Evolutionary conservation across 2,797 vertebrate genomes (phyloP).

Genomic region (Zalophus californianus): DNA sequence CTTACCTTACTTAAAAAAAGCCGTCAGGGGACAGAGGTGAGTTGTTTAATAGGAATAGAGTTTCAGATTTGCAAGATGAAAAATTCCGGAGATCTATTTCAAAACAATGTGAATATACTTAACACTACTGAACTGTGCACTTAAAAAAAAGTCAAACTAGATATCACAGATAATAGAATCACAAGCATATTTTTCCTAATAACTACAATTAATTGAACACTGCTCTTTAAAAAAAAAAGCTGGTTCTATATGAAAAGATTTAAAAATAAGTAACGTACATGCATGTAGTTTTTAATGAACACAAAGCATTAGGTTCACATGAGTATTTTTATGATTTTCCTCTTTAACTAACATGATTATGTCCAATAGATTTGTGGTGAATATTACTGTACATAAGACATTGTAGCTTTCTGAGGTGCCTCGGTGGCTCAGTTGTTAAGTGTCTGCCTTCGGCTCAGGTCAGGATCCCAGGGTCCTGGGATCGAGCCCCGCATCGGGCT

Average conservation of each 20-base stretch:
- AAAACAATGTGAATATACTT: not conserved
- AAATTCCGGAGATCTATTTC: not conserved
- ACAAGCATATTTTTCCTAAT: not conserved
- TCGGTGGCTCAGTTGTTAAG: too few species aligned
- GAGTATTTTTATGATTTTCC: not conserved
- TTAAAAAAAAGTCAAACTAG: not conserved
- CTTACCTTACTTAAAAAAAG: not conserved
- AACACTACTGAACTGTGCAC: not conserved
- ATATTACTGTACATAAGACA: not conserved
- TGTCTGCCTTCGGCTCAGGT: too few species aligned
- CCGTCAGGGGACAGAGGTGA: not conserved
- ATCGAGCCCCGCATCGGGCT: too few species aligned
- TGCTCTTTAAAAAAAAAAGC: not conserved
- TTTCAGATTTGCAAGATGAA: not conserved
- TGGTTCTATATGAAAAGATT: not conserved
- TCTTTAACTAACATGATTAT: not conserved
- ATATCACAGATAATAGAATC: not conserved
- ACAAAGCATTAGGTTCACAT: not conserved
- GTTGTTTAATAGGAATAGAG: not conserved
- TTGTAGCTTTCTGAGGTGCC: not conserved
- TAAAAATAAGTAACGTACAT: not conserved
- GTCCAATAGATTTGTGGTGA: not conserved
- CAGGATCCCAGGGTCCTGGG: too few species aligned
- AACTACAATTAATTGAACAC: constrained; percentile 17
- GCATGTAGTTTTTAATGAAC: not conserved